Conservation (phyloP, 2,113 vertebrate genomes). For the Zeus faber region DNA sequence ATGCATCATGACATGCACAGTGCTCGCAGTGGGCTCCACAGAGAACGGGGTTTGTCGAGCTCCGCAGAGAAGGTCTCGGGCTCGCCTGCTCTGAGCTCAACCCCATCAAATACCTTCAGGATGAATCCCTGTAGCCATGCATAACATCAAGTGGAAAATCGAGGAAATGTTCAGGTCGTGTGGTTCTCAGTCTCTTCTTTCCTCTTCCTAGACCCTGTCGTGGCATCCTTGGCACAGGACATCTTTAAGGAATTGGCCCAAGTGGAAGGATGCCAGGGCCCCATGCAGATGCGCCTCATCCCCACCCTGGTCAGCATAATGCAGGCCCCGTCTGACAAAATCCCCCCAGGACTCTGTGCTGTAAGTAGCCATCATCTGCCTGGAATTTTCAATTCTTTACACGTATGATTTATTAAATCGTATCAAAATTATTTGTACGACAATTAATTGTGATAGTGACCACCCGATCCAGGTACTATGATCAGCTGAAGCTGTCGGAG, state of each 20-base stretch:
- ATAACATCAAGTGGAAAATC: too few relatives aligned
- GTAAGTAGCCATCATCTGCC: constrained; percentile 83
- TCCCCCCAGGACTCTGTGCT: constrained; percentile 92
- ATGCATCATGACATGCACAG: too few relatives aligned
- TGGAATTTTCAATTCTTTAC: too few relatives aligned
- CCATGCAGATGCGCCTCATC: constrained; percentile 97
- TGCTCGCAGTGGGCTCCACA: too few relatives aligned
- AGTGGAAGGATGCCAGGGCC: constrained; percentile 93
- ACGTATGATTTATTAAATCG: too few relatives aligned
- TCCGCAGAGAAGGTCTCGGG: too few relatives aligned
- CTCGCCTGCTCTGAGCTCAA: too few relatives aligned
- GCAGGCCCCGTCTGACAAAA: constrained; percentile 96
- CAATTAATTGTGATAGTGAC: neutral
- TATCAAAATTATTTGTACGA: too few relatives aligned
- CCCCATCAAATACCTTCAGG: too few relatives aligned
- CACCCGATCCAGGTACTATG: constrained; percentile 83
- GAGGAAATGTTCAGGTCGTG: too few relatives aligned
- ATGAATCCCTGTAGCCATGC: too few relatives aligned
- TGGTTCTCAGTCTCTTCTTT: neutral
- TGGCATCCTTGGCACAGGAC: constrained; percentile 94
- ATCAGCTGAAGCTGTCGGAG: constrained; percentile 94
- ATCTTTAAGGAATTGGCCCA: constrained; percentile 98
- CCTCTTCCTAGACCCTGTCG: constrained; percentile 86
- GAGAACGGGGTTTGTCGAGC: too few relatives aligned
- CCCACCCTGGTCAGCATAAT: constrained; percentile 98